Evolutionary conservation across 2,113 vertebrate species (phyloP).

Genomic region (Xenopus borealis): DNA sequence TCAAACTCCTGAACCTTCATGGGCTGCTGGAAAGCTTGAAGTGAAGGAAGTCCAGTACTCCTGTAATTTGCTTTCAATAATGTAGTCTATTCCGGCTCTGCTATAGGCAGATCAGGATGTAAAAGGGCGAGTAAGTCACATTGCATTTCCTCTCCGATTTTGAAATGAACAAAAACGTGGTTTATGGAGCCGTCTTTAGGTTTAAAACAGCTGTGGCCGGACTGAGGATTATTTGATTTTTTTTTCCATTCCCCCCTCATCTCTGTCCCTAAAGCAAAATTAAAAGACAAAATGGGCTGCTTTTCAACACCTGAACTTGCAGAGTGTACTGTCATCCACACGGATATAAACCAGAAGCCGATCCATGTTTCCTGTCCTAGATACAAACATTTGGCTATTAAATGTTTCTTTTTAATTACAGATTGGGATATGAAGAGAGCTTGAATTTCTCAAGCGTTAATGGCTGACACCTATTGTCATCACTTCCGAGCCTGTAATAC

Average conservation of each 20-base stretch:
- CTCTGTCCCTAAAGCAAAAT: conserved; percentile 7
- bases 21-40: not conserved
- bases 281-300: conserved; percentile 4
- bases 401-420: no score
- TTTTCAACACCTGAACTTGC: conserved; percentile 34
- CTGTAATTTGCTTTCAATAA: conserved; percentile 12
- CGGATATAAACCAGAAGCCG: not conserved
- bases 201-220: not conserved
- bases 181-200: conserved; percentile 21
- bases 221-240: not conserved
- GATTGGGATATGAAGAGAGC: no score
- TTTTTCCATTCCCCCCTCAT: conserved; percentile 3
- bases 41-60: conserved; percentile 20
- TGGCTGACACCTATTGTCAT: no score
- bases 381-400: no score
- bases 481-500: no score
- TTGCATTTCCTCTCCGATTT: conserved; percentile 33
- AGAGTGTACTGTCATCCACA: not conserved
- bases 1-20: conserved; percentile 18
- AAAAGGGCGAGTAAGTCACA: conserved; percentile 20
- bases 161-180: conserved; percentile 37
- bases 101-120: conserved; percentile 19
- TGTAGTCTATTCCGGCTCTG: conserved; percentile 7
- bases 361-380: no score
- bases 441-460: no score